Percentiles rank a stretch among this genome's conserved stretches.
Evolutionary conservation across 2,888 invertebrate species (phyloP).

Genomic region (Melieria picta): DNA sequence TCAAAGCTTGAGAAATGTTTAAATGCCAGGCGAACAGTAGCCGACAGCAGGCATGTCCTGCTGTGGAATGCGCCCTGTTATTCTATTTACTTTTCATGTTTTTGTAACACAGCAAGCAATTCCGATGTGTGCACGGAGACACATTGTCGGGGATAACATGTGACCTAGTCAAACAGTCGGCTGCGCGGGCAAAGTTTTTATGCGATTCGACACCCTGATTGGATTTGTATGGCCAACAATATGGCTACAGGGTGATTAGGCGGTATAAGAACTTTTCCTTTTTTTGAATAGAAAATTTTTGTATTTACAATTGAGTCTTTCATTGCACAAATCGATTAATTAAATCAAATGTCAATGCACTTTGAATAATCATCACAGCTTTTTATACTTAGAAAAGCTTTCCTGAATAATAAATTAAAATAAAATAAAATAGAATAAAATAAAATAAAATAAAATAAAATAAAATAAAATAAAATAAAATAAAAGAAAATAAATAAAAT

Average conservation of each 20-base stretch:
- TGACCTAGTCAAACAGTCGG: background rate
- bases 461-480: constrained; percentile 3
- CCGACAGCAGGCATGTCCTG: background rate
- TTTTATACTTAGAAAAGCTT: too few relatives aligned
- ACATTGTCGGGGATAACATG: too few relatives aligned
- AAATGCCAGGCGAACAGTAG: constrained; percentile 57
- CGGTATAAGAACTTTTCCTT: background rate
- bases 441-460: background rate
- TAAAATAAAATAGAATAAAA: background rate
- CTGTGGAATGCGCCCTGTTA: constrained; percentile 1
- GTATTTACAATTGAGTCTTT: too few relatives aligned
- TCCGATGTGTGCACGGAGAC: background rate
- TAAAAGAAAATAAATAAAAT: background rate
- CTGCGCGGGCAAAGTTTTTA: too few relatives aligned
- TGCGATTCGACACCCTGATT: too few relatives aligned
- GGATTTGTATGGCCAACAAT: too few relatives aligned
- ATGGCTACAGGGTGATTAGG: too few relatives aligned
- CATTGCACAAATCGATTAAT: too few relatives aligned
- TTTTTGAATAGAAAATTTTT: background rate
- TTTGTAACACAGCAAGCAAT: background rate
- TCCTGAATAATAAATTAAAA: background rate
- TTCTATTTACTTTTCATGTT: background rate
- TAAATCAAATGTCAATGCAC: too few relatives aligned
- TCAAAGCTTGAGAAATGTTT: constrained; percentile 65
- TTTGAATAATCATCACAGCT: too few relatives aligned